Percentiles rank a stretch among this genome's conserved stretches.
Conservation (phyloP, 2,797 vertebrate genomes). For the Urocyon cinereoargenteus region DNA sequence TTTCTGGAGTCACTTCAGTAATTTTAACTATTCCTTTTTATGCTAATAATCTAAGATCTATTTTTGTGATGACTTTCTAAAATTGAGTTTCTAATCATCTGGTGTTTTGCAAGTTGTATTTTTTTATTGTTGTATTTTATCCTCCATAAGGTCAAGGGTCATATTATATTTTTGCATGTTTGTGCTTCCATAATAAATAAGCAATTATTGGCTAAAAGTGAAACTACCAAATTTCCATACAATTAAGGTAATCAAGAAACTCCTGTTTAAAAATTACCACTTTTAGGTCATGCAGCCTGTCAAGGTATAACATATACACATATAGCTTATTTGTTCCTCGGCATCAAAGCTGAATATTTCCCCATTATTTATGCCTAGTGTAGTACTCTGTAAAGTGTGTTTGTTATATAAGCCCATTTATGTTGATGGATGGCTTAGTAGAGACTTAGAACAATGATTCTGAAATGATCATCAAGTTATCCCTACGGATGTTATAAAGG, state of each 20-base stretch:
- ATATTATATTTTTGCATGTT: background rate
- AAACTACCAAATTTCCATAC: background rate
- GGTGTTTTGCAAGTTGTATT: background rate
- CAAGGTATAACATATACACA: background rate
- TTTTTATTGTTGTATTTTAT: background rate
- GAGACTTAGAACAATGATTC: constrained; percentile 10
- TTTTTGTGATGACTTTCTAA: constrained; percentile 5
- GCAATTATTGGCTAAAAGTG: background rate
- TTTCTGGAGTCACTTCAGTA: background rate
- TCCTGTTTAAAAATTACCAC: background rate
- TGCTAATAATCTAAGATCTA: background rate
- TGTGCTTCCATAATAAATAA: background rate
- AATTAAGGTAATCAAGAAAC: background rate
- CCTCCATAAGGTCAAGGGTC: background rate
- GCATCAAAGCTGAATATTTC: background rate
- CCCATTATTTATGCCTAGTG: background rate
- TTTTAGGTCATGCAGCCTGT: background rate
- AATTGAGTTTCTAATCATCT: background rate
- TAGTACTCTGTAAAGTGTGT: background rate
- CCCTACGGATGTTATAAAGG: background rate
- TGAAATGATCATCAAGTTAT: background rate
- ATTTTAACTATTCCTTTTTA: background rate
- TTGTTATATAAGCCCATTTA: background rate
- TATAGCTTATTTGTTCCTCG: background rate
- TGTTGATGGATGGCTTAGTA: background rate